phyloP scores from a whole-genome alignment of 2,797 vertebrate species.

The Smutsia gigantea region DNA sequence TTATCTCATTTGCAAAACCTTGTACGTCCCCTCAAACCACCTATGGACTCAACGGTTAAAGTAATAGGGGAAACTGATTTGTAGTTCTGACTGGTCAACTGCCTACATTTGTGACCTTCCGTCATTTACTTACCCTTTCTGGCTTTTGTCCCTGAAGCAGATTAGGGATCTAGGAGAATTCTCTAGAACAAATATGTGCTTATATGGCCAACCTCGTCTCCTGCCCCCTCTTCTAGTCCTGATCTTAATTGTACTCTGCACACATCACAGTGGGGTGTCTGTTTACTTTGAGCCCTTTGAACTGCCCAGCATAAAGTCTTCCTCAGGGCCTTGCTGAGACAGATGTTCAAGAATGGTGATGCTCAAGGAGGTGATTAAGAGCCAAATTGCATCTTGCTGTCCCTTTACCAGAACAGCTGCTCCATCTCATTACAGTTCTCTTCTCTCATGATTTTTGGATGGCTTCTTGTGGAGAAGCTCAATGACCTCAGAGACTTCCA shows the following conservation, averaged over 20 bases:
- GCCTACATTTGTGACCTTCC: neutral
- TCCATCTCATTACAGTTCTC: neutral
- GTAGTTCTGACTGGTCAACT: rapidly evolving
- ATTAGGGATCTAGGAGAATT: neutral
- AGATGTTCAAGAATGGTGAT: neutral
- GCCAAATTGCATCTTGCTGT: neutral
- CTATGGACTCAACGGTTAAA: neutral
- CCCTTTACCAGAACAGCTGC: neutral
- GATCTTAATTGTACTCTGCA: rapidly evolving
- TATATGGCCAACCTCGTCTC: neutral
- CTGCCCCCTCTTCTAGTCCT: neutral
- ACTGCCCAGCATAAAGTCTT: rapidly evolving
- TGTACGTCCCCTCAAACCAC: rapidly evolving
- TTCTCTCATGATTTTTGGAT: rapidly evolving
- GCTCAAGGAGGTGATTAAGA: neutral
- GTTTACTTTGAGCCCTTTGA: neutral
- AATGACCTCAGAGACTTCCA: neutral
- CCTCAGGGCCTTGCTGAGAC: neutral
- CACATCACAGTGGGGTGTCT: rapidly evolving
- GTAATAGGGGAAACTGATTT: neutral
- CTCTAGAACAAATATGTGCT: neutral
- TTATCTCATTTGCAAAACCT: no score
- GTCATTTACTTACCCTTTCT: rapidly evolving
- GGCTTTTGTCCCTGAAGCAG: rapidly evolving
- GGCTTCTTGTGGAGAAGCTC: neutral